phyloP scores from a whole-genome alignment of 2,113 vertebrate species.

The Callaeas wilsoni region DNA sequence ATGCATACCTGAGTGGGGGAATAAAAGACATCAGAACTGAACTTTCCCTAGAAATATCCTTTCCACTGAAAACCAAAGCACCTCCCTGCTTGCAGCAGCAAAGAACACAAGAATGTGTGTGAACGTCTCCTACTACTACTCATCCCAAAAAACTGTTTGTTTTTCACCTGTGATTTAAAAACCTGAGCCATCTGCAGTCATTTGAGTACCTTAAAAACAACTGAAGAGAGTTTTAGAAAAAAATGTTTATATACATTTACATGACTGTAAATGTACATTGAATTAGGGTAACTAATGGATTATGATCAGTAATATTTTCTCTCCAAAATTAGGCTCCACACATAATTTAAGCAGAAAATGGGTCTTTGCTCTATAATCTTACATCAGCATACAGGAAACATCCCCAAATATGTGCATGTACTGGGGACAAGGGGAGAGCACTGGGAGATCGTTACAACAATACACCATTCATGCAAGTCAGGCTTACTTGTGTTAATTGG shows the following conservation, averaged over 20 bases:
- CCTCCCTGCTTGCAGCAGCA: not conserved
- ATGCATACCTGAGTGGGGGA: not conserved
- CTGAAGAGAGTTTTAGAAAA: not conserved
- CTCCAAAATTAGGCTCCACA: not conserved
- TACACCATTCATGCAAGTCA: not conserved
- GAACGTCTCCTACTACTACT: not conserved
- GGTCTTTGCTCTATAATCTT: not conserved
- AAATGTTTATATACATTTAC: not conserved
- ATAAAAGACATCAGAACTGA: not conserved
- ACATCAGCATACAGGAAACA: not conserved
- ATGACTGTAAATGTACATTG: not conserved
- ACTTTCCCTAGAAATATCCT: not conserved
- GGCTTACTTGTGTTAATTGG: not conserved
- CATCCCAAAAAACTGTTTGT: not conserved
- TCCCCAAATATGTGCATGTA: not conserved
- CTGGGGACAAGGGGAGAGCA: not conserved
- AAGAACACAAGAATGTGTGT: not conserved
- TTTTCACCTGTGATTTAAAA: not conserved
- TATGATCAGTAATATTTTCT: not conserved
- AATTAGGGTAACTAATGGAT: not conserved
- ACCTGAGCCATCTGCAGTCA: not conserved
- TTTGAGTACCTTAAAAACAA: not conserved
- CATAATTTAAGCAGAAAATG: not conserved
- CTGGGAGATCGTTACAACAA: not conserved
- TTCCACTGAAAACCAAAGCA: not conserved